phyloP scores from a whole-genome alignment of 2,113 vertebrate genomes.

The Willisornis vidua region DNA sequence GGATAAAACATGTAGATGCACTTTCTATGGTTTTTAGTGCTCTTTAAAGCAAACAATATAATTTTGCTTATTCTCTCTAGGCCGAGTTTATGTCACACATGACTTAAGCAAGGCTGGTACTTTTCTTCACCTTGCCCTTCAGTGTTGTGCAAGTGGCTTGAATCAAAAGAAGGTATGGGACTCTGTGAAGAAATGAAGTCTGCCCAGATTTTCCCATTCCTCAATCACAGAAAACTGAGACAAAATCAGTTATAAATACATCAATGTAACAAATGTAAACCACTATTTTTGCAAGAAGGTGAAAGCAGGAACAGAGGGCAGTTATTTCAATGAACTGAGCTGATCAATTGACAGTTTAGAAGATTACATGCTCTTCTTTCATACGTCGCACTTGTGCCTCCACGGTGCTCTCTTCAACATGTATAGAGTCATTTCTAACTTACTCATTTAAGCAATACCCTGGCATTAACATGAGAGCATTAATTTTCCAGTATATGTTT shows the following conservation, averaged over 20 bases:
- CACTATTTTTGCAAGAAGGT: neutral
- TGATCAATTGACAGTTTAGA: neutral
- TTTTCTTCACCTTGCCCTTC: neutral
- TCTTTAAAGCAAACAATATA: neutral
- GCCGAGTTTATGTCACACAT: accelerated
- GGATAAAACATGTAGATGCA: accelerated
- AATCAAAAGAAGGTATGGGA: neutral
- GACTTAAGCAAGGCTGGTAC: neutral
- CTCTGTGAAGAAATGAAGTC: neutral
- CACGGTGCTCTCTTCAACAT: accelerated
- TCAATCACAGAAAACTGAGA: neutral
- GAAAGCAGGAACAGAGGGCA: neutral
- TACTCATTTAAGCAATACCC: neutral
- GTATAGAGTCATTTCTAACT: neutral
- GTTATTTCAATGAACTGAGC: neutral
- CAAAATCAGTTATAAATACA: neutral
- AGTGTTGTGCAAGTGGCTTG: neutral
- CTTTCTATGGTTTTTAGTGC: neutral
- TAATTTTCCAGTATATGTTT: neutral
- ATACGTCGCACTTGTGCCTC: neutral
- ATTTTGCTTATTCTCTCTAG: neutral
- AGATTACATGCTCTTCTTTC: neutral
- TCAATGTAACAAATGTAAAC: neutral
- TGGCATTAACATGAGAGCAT: neutral
- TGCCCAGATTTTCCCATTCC: neutral